Evolutionary conservation across 2,888 invertebrate genomes (phyloP).

Genomic region (Volucella inflata): DNA sequence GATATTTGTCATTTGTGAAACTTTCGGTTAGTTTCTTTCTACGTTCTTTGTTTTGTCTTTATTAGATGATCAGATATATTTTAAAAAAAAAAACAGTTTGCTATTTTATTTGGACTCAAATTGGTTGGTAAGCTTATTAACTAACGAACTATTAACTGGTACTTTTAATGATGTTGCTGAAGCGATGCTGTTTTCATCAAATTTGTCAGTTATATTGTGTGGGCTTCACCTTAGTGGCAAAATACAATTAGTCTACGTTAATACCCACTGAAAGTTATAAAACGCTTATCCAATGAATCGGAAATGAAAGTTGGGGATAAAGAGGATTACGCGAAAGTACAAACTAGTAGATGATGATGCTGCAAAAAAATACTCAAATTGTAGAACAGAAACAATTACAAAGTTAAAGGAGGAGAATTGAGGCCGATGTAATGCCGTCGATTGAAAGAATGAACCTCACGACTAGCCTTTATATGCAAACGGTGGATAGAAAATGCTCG

Average conservation of each 20-base stretch:
- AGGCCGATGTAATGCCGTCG: conserved; percentile 70
- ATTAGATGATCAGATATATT: no score
- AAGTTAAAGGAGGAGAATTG: conserved; percentile 70
- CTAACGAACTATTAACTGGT: no score
- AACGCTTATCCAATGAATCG: conserved; percentile 15
- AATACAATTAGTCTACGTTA: conserved; percentile 36
- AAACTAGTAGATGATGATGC: conserved; percentile 19
- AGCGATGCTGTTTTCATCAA: neutral
- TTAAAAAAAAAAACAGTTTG: no score
- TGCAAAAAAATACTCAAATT: conserved; percentile 32
- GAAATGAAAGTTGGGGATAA: neutral
- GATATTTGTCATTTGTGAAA: no score
- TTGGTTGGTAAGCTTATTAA: no score
- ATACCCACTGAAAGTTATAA: conserved; percentile 44
- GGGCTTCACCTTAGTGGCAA: conserved; percentile 52
- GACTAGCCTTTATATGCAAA: conserved; percentile 72
- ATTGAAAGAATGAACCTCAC: conserved; percentile 74
- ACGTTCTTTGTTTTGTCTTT: no score
- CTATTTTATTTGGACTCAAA: no score
- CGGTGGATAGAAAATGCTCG: conserved; percentile 50
- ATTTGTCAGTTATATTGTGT: conserved; percentile 52
- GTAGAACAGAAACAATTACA: conserved; percentile 75
- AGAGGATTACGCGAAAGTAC: conserved; percentile 32
- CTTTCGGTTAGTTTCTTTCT: no score
- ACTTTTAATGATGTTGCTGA: no score